phyloP scores from a whole-genome alignment of 1,140 invertebrate genomes.

The Rhopalosiphum padi region DNA sequence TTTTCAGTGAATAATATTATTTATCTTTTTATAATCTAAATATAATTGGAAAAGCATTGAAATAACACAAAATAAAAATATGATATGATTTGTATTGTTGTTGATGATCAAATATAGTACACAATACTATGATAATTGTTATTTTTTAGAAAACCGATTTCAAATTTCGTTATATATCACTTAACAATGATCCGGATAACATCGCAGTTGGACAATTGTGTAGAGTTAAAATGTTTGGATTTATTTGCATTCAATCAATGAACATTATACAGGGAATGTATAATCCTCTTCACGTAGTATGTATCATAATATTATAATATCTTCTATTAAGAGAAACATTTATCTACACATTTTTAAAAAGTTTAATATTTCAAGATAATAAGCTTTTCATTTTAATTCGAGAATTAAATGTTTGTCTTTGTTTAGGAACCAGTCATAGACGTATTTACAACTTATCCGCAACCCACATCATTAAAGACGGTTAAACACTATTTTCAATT shows the following conservation, averaged over 20 bases:
- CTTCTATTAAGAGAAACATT: not conserved
- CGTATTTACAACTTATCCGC: constrained; percentile 52
- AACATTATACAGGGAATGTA: constrained; percentile 2
- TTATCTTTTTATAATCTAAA: not conserved
- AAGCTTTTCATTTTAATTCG: not conserved
- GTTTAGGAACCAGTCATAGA: constrained; percentile 40
- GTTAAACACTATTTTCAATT: constrained; percentile 55
- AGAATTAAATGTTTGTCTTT: not conserved
- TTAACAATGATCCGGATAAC: not conserved
- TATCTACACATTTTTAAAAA: not conserved
- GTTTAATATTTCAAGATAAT: not conserved
- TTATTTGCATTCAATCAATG: not conserved
- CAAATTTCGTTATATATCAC: not conserved
- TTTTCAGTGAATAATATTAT: not conserved
- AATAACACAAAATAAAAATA: not conserved
- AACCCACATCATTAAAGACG: constrained; percentile 49
- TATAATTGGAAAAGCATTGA: not conserved
- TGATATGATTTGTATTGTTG: not conserved
- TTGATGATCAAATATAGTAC: not conserved
- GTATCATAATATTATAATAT: not conserved
- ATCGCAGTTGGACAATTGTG: not conserved
- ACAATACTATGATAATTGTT: not conserved
- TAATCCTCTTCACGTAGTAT: constrained; percentile 22
- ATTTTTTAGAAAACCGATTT: not conserved
- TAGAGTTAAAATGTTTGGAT: not conserved